A percentile compares a stretch with the other conserved stretches of the same genome.
Evolutionary conservation across 2,888 invertebrate genomes (phyloP).

Genomic region (Tipula vernalis): DNA sequence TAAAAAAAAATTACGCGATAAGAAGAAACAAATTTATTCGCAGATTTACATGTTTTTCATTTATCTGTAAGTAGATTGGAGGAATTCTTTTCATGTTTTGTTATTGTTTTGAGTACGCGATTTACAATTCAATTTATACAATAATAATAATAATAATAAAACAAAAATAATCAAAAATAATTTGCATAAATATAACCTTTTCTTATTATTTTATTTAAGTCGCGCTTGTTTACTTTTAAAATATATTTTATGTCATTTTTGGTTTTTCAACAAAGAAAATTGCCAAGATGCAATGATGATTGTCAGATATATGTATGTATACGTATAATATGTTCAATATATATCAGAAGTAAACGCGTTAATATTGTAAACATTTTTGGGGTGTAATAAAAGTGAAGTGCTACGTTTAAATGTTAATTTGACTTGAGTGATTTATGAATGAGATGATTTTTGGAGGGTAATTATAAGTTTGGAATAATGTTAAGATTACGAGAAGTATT

Average conservation of each 20-base stretch:
- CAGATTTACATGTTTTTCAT: neutral
- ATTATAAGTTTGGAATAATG: neutral
- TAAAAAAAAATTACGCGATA: neutral
- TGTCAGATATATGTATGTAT: neutral
- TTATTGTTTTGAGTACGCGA: neutral
- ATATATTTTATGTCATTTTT: neutral
- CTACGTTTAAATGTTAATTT: neutral
- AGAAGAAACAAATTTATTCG: neutral
- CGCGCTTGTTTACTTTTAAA: neutral
- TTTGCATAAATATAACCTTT: neutral
- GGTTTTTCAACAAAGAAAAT: neutral
- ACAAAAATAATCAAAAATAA: neutral
- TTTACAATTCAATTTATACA: neutral
- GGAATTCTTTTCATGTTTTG: neutral
- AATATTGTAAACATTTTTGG: neutral
- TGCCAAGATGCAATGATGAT: neutral
- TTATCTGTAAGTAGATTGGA: neutral
- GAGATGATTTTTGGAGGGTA: neutral
- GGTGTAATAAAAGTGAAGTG: neutral
- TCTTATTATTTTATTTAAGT: neutral
- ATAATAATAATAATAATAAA: neutral
- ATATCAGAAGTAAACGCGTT: too few species aligned
- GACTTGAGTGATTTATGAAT: neutral
- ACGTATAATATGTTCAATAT: too few species aligned
- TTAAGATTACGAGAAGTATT: neutral